Conservation (phyloP, 2,113 vertebrate species). For the Nicator chloris region DNA sequence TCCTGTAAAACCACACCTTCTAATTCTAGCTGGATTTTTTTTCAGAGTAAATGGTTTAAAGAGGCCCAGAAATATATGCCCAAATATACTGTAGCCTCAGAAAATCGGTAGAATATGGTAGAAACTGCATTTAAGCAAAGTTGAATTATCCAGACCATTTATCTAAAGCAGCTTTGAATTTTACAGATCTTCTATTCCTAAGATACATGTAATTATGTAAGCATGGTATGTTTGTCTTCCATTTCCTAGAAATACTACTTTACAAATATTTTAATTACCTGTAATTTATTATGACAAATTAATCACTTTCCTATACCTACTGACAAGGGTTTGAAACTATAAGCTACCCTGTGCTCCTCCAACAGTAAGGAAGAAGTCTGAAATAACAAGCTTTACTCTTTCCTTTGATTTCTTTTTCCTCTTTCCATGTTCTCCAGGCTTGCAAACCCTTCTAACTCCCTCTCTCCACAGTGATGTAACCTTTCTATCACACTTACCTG, state of each 20-base stretch:
- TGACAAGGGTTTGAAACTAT: not conserved
- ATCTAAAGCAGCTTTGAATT: not conserved
- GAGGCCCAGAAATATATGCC: not conserved
- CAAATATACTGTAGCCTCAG: not conserved
- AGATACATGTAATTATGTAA: not conserved
- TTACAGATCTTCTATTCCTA: not conserved
- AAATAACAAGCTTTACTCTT: not conserved
- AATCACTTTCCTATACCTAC: not conserved
- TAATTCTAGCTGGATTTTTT: not conserved
- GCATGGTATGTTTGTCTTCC: not conserved
- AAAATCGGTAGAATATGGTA: not conserved
- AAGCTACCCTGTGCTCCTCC: not conserved
- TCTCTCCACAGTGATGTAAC: not conserved
- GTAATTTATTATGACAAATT: not conserved
- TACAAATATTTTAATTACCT: not conserved
- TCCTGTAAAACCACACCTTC: not conserved
- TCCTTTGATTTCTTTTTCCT: not conserved
- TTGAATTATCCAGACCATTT: not conserved
- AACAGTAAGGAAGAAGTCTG: not conserved
- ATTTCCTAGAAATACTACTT: not conserved
- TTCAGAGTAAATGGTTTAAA: not conserved
- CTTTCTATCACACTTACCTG: not conserved
- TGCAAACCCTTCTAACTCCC: not conserved
- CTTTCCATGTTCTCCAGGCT: not conserved
- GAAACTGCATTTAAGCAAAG: not conserved